Evolutionary conservation across 2,113 vertebrate genomes (phyloP), one percentile per base, ranked within the genome.

Genomic region (Platichthys flesus): DNA sequence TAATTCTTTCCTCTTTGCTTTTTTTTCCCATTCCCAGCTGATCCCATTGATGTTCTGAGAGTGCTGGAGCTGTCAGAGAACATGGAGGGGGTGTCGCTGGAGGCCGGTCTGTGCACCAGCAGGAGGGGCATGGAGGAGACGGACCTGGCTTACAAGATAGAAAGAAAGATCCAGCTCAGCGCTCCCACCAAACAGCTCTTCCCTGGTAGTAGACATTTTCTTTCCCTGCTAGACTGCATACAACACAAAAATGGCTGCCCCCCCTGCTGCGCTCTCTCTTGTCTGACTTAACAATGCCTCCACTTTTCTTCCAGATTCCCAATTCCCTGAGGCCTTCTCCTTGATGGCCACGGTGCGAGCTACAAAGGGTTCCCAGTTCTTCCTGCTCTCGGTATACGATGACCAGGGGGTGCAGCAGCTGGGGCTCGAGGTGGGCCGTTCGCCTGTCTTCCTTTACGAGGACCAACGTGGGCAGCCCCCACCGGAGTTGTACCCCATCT

Each of bases 281-380:
- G 65, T 69, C 51, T 57, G 61, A 72, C 65, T 81, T 72, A 74
- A 78, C 67, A 73, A n/a, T 67, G 58, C 54, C 54, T 49, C 35
- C 55, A 24, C 24, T 61, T 5, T 45, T 16, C 23, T n/a, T 14
- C 23, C 88, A 98, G 97, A 94, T 24, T 94, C 92, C 0, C 71
- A 26, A 14, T 98, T 98, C 81, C 97, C 97, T 0, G 89, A 90
- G 81, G 90, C 96, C 74, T 98, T 98, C 90, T 97, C 97, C 0
- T 49, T 98, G 81, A 90, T 98, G 93, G 52, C 92, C 18, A 97
- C 96, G 0, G 51, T 97, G 21, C 91, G 95, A 58, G 95, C 93
- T 16, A 95, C 87, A 71, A 94, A 93, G 24, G 95, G 93, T n/a
- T 84, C 85, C 2, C 94, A 91, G 75, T 93, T 95, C 67, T 95